These are phyloP conservation scores for Brachystomella parvula DNA, from an alignment of 1,140 invertebrate genomes.

Conservation along the genomic window DNA sequence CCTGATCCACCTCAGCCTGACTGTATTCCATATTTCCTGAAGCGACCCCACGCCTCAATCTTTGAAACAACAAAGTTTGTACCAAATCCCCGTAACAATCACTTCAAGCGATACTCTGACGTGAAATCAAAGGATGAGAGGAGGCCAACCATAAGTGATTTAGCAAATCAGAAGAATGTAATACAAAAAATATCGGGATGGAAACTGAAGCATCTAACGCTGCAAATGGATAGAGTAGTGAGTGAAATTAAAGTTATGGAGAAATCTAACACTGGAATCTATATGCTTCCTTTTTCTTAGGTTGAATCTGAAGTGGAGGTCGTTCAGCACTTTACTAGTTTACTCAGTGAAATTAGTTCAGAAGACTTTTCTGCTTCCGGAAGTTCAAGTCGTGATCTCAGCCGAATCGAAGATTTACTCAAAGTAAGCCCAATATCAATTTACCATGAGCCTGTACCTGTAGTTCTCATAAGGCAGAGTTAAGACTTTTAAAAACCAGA, in stretches of 20 bases:
- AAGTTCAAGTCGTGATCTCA: constrained; percentile 55
- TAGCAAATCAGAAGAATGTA: constrained; percentile 80
- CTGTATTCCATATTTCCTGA: constrained; percentile 19
- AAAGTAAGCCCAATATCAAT: constrained; percentile 50
- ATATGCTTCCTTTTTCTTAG: constrained; percentile 39
- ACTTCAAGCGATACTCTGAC: constrained; percentile 80
- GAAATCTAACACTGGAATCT: not conserved
- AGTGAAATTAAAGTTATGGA: constrained; percentile 32
- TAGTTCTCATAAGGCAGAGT: too few species aligned
- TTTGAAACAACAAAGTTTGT: constrained; percentile 48
- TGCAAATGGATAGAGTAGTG: constrained; percentile 88
- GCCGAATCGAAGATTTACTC: constrained; percentile 65
- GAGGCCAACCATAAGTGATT: constrained; percentile 70
- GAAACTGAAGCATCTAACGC: constrained; percentile 85
- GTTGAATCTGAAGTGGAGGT: constrained; percentile 53
- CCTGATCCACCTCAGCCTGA: not conserved
- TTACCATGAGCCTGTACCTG: too few species aligned
- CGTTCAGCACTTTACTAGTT: constrained; percentile 55
- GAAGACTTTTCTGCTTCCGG: constrained; percentile 53
- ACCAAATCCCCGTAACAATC: constrained; percentile 59
- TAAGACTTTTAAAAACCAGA: too few species aligned
- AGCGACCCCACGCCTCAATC: constrained; percentile 43
- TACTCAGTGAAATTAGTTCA: constrained; percentile 51
- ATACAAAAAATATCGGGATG: constrained; percentile 85
- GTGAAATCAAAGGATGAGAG: constrained; percentile 78